Percentiles rank a stretch among this genome's conserved stretches.
Evolutionary conservation across 2,113 vertebrate species (phyloP).

Genomic region (Urocynchramus pylzowi): DNA sequence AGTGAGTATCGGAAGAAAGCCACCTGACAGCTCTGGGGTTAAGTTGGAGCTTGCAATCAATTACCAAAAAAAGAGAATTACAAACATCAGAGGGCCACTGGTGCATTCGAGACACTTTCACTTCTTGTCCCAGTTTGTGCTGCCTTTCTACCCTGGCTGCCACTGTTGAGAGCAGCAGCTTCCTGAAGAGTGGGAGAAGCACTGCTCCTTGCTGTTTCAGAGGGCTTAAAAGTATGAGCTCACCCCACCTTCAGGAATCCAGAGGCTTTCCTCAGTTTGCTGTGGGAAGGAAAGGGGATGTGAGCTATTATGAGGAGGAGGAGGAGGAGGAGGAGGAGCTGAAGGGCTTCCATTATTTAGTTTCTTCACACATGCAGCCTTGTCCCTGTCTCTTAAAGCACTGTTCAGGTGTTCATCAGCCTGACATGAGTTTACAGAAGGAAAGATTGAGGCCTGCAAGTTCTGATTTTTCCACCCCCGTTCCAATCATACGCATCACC

Average conservation of each 20-base stretch:
- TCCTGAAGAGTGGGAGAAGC: background rate
- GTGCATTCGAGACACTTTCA: background rate
- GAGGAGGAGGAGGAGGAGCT: background rate
- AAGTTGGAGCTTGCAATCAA: constrained; percentile 4
- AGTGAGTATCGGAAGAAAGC: constrained; percentile 5
- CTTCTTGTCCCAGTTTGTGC: background rate
- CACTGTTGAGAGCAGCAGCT: background rate
- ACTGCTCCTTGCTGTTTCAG: background rate
- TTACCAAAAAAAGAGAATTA: constrained; percentile 25
- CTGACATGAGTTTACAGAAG: background rate
- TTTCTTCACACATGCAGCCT: background rate
- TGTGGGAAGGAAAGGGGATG: background rate
- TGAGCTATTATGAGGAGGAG: background rate
- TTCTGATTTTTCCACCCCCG: background rate
- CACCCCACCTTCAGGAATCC: background rate
- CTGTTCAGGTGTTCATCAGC: background rate
- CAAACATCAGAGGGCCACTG: background rate
- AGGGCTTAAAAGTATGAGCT: background rate
- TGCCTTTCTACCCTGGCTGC: background rate
- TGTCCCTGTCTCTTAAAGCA: background rate
- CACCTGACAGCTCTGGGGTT: background rate
- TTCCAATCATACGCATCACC: background rate
- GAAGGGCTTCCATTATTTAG: background rate
- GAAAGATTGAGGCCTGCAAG: background rate
- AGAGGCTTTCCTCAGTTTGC: background rate